phyloP scores from a whole-genome alignment of 2,797 vertebrate species.

The Otolemur crassicaudatus region DNA sequence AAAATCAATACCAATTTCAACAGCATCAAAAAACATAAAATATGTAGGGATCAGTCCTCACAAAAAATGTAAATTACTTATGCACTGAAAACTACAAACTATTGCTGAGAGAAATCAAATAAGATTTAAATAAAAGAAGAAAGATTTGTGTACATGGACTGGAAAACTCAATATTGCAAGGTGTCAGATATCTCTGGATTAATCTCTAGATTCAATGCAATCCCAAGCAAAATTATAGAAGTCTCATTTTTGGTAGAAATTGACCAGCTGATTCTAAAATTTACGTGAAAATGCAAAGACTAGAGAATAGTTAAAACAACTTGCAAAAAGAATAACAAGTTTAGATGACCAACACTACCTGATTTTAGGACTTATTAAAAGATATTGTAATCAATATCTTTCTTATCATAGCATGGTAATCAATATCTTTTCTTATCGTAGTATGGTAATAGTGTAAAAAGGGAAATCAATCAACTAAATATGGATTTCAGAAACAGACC shows the following conservation, averaged over 20 bases:
- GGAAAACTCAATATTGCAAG: background rate
- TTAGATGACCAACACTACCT: background rate
- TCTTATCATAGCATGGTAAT: background rate
- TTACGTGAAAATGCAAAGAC: background rate
- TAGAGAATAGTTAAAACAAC: background rate
- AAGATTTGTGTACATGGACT: background rate
- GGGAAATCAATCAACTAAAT: background rate
- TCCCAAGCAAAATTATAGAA: background rate
- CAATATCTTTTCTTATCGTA: background rate
- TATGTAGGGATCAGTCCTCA: background rate
- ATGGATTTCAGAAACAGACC: background rate
- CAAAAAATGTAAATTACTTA: conserved; percentile 19
- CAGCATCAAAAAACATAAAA: background rate
- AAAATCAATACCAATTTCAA: background rate
- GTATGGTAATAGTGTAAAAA: background rate
- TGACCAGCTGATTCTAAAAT: background rate
- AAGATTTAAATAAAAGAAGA: background rate
- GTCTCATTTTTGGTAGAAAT: background rate
- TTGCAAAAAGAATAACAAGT: background rate
- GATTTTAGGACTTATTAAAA: background rate
- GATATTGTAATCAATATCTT: background rate
- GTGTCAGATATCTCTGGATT: background rate
- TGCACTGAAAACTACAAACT: conserved; percentile 9
- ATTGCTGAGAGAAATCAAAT: background rate
- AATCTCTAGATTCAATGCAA: background rate